phyloP scores from a whole-genome alignment of 1,140 invertebrate genomes.

The Drosophila hydei region DNA sequence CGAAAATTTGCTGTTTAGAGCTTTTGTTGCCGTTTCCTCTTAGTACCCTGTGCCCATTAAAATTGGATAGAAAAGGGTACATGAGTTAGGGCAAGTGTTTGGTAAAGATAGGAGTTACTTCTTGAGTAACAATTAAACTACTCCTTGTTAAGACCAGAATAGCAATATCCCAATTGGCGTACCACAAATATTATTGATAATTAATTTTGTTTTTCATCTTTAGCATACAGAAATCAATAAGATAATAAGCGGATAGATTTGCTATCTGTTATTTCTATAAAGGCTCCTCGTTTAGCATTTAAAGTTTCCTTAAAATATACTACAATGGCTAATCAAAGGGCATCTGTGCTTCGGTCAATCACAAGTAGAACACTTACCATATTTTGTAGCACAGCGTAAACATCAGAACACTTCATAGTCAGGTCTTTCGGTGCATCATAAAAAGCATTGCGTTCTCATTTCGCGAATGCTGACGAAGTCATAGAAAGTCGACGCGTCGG shows the following conservation, averaged over 20 bases:
- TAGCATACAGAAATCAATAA: neutral
- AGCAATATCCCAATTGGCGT: no score
- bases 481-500: constrained; percentile 75
- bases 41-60: neutral
- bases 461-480: constrained; percentile 60
- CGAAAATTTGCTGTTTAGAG: constrained; percentile 47
- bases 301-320: no score
- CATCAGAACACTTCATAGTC: constrained; percentile 29
- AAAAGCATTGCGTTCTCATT: constrained; percentile 65
- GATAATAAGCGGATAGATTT: no score
- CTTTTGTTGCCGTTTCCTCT: constrained; percentile 17
- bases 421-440: constrained; percentile 19
- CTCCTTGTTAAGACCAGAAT: no score
- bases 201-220: neutral
- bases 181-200: no score
- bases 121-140: no score
- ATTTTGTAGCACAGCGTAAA: constrained; percentile 10
- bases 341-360: neutral
- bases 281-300: no score
- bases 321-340: neutral
- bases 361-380: neutral
- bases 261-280: no score
- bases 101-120: no score
- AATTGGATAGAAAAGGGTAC: neutral
- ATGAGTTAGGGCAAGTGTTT: no score